phyloP scores from a whole-genome alignment of 2,113 vertebrate genomes.

The Martes martes region DNA sequence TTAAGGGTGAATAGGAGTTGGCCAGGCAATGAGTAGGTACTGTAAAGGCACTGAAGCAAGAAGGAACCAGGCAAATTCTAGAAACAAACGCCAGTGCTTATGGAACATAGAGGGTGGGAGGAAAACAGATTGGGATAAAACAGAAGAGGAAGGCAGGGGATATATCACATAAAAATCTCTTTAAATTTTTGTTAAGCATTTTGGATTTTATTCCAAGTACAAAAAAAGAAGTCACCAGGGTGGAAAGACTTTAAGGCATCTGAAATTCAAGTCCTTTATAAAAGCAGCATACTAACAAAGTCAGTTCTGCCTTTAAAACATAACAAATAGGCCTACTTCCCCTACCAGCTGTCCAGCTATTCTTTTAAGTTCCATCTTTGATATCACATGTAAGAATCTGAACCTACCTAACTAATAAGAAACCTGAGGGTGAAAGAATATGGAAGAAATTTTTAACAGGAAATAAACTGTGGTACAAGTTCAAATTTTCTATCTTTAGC shows the following conservation, averaged over 20 bases:
- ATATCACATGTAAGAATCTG: neutral
- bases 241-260: neutral
- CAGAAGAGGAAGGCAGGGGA: constrained; percentile 25
- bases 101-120: neutral
- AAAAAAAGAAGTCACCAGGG: constrained; percentile 6
- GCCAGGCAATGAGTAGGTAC: neutral
- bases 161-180: neutral
- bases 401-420: constrained; percentile 21
- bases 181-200: constrained; percentile 2
- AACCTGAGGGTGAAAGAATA: neutral
- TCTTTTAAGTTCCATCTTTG: neutral
- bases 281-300: neutral
- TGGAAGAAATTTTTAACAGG: neutral
- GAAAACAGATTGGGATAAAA: neutral
- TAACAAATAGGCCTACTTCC: neutral
- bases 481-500: constrained; percentile 15
- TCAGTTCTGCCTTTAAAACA: neutral
- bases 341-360: neutral
- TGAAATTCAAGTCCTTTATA: constrained; percentile 33
- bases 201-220: constrained; percentile 39
- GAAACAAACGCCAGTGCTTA: constrained; percentile 28
- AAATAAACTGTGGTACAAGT: neutral
- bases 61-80: constrained; percentile 4
- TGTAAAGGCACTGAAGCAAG: neutral
- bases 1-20: neutral